Conservation (phyloP, 53 echinoderm and acorn worm genomes). For the Henricia sp. region DNA sequence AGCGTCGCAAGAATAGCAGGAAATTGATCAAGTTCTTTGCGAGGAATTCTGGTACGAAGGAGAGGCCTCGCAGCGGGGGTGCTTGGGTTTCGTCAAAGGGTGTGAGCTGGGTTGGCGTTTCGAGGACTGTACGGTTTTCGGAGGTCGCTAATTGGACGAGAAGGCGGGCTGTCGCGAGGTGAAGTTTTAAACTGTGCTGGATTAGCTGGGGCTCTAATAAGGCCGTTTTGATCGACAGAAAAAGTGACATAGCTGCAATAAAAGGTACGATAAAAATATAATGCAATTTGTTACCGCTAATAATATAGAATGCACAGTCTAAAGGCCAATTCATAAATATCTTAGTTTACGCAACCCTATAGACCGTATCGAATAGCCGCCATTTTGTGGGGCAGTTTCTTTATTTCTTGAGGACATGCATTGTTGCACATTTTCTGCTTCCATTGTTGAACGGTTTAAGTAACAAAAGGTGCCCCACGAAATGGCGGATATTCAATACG, state of each 20-base stretch:
- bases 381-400: too few species aligned
- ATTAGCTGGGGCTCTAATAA: slow-evolving; percentile 79
- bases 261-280: too few species aligned
- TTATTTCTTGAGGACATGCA: too few species aligned
- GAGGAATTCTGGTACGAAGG: slow-evolving; percentile 80
- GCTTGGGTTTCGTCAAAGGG: slow-evolving; percentile 9
- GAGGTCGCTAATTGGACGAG: slow-evolving; percentile 76
- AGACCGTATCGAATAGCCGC: too few species aligned
- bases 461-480: too few species aligned
- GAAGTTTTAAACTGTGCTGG: slow-evolving; percentile 73
- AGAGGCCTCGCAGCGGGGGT: slow-evolving; percentile 41
- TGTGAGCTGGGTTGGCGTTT: slow-evolving; percentile 71
- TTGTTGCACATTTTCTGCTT: too few species aligned
- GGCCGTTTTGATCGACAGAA: slow-evolving; percentile 75
- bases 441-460: too few species aligned
- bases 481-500: too few species aligned
- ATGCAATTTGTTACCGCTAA: too few species aligned
- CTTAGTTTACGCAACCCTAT: too few species aligned
- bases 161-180: slow-evolving; percentile 80
- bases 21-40: slow-evolving; percentile 91
- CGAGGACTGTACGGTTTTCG: slow-evolving; percentile 54
- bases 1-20: slow-evolving; percentile 84
- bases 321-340: too few species aligned
- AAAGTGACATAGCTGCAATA: slow-evolving; percentile 79
- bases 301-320: too few species aligned